phyloP scores from a whole-genome alignment of 2,797 vertebrate genomes.

The Thripadectes ignobilis region DNA sequence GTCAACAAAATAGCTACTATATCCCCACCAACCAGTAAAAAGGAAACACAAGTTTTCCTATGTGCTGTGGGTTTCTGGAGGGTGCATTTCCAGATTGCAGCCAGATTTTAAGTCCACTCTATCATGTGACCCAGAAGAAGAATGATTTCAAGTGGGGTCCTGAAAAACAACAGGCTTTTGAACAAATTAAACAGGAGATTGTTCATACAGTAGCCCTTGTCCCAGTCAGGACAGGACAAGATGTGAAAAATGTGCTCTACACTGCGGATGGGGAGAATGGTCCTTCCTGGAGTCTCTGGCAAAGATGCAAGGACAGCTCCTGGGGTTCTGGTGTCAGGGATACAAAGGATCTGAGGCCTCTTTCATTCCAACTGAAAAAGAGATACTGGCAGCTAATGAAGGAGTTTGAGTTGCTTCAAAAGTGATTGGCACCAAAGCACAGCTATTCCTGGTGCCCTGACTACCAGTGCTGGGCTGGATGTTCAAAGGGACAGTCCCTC shows the following conservation, averaged over 20 bases:
- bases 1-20: neutral
- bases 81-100: neutral
- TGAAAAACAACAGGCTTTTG: neutral
- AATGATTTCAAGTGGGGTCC: neutral
- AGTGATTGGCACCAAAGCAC: neutral
- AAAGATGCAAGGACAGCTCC: neutral
- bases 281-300: neutral
- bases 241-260: neutral
- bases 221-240: neutral
- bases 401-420: neutral
- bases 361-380: neutral
- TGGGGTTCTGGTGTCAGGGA: neutral
- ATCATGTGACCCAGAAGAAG: neutral
- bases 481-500: neutral
- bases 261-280: neutral
- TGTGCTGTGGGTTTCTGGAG: neutral
- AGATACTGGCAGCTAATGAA: neutral
- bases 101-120: neutral
- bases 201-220: neutral
- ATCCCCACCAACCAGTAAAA: neutral
- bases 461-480: neutral
- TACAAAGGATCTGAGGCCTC: neutral
- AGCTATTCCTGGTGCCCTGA: neutral
- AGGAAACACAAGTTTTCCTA: neutral
- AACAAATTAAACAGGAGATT: neutral